Evolutionary conservation across 2,113 vertebrate genomes (phyloP), one percentile per base, ranked within the genome.

Genomic region (Rutilus rutilus): DNA sequence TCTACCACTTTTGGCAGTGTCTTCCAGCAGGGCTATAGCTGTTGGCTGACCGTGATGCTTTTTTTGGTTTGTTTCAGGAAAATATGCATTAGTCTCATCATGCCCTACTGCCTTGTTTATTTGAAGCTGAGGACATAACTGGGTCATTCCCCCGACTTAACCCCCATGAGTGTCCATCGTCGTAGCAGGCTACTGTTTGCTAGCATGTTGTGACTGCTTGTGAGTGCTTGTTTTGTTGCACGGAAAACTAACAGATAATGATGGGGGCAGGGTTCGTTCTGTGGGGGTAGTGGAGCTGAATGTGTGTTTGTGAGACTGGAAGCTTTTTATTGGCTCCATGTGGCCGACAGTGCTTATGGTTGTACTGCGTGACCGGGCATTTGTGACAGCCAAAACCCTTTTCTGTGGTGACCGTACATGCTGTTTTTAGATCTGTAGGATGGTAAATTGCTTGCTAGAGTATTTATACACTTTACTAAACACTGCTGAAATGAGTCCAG

Each of bases 281-380:
- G 90, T 90, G 87, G 90, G 91, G 90, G 93, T 92, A 89, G 89
- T 84, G 84, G 83, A 39, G 30, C 73, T 59, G 57, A 57, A 79
- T 82, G 17, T 77, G 83, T 75, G 64, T 83, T 60, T 50, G 36
- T 33, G 82, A 77, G 30, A 71, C 62, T 59, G 92, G 91, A 91
- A 87, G 89, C 76, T 42, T 82, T 91, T 85, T 87, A 91, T 94
- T 94, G 93, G 93, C 91, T 92, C 73, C 0, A 74, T 79, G 86
- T 89, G 88, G 87, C 87, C 8, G 25, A 77, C 75, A 52, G 50
- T 89, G 93, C 92, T 94, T 90, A 92, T 92, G 91, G 92, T 90
- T 94, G 93, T 93, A 90, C 92, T 93, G 94, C 93, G 93, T 94
- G 94, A 94, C 94, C 93, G 93, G 94, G 90, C 93, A 94, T 95